Percentiles rank a stretch among this genome's conserved stretches.
Conservation (phyloP, 2,113 vertebrate species). For the Asarcornis scutulata region DNA sequence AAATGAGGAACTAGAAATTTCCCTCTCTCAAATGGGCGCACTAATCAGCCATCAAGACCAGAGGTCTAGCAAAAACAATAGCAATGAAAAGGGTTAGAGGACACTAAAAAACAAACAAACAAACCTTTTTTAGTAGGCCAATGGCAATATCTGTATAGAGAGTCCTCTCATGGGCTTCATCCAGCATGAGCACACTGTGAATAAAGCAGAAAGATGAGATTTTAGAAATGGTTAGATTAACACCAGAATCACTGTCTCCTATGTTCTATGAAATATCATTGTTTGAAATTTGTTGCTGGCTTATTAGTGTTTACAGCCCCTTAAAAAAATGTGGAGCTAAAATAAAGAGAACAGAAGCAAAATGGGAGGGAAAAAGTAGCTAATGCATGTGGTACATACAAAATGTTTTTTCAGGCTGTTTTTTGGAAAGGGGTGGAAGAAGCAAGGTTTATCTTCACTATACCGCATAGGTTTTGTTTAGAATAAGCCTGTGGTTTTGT, state of each 20-base stretch:
- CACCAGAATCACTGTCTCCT: neutral
- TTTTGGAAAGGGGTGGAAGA: neutral
- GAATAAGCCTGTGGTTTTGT: neutral
- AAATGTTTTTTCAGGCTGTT: neutral
- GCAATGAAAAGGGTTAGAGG: neutral
- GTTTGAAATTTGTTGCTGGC: neutral
- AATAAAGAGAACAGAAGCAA: neutral
- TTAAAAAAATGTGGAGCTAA: neutral
- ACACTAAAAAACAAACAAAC: neutral
- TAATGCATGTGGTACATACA: fast-evolving
- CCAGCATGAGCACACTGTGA: constrained; percentile 91
- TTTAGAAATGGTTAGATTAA: neutral
- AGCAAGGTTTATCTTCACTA: neutral
- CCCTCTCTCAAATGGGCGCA: neutral
- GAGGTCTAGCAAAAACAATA: neutral
- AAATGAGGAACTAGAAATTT: neutral
- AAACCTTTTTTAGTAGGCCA: constrained; percentile 96
- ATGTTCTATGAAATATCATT: neutral
- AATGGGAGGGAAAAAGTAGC: neutral
- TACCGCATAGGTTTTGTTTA: neutral
- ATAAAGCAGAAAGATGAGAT: neutral
- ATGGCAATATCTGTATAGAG: constrained; percentile 97
- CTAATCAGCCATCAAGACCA: neutral
- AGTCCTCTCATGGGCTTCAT: constrained; percentile 97
- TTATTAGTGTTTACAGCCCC: neutral